Base-by-base conservation (phyloP, 2,113 vertebrate genomes). In the Pedionomus torquatus region DNA sequence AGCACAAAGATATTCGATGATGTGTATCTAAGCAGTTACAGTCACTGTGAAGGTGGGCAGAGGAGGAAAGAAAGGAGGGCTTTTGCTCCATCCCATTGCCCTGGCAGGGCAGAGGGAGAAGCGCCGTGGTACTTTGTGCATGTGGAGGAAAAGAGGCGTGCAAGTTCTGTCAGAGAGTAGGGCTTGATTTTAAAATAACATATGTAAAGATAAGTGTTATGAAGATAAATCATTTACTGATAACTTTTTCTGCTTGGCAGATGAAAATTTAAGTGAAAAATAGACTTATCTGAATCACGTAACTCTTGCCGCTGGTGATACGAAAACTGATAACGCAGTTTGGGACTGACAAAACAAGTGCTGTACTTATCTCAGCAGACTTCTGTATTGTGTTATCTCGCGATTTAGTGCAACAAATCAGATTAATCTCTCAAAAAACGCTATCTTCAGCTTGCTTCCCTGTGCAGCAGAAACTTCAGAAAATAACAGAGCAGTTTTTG, bases 261-360 rank as follows among this genome's bases (percentile, higher is more conserved):
- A 84, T 64, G 61, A 94, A 94, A 69, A 80, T 65, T 25, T 48
- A 66, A 83, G 69, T 84, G 65, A 75, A 84, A 92, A 82, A 52
- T 24, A 55, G 41, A 39, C 30, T 76, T 95, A 52, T 16, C 83
- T 81, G 81, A 35, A 9, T 64, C 68, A 24, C 2, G 1, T 66
- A 82, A 58, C 33, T 80, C 52, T 87, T 81, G 6, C 12, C 21
- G 15, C 30, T 75, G 60, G 55, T 75, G 65, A 60, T 33, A 57
- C 25, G 52, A 79, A 84, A 82, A 84, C 71, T 13, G 69, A 26
- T 95, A 71, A 20, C 1, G 0, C 35, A 12, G 39, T 81, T 93
- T 60, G 81, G 33, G 61, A 48, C 69, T 75, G 69, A 30, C 89
- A 83, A 31, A 92, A 23, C 57, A 20, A 71, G 41, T 17, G 30